A percentile compares a stretch with the other conserved stretches of the same genome.
Conservation (phyloP, 2,888 invertebrate genomes). For the Gasteruption jaculator region DNA sequence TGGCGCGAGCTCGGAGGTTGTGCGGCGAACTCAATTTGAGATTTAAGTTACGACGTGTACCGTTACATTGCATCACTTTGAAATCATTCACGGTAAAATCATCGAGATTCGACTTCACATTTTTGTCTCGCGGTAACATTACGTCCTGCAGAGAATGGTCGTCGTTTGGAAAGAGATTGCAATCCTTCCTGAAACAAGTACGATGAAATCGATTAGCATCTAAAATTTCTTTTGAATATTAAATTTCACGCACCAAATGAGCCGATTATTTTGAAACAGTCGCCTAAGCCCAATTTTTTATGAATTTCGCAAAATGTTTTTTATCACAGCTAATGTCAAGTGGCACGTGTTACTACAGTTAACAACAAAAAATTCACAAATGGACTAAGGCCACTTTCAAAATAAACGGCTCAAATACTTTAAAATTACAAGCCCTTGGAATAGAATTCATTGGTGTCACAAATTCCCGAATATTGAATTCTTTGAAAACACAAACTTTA, state of each 20-base stretch:
- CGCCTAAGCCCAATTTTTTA: too few relatives aligned
- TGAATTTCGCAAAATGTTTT: too few relatives aligned
- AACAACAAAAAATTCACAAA: too few relatives aligned
- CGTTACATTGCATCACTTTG: conserved; percentile 49
- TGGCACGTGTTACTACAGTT: too few relatives aligned
- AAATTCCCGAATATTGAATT: not conserved
- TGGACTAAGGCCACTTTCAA: too few relatives aligned
- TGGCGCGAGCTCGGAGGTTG: conserved; percentile 45
- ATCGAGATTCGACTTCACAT: conserved; percentile 31
- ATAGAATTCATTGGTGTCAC: too few relatives aligned
- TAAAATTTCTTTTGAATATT: not conserved
- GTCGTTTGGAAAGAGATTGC: conserved; percentile 40
- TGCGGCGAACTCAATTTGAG: conserved; percentile 42
- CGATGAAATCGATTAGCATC: conserved; percentile 5
- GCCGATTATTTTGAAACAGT: too few relatives aligned
- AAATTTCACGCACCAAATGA: too few relatives aligned
- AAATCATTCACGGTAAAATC: conserved; percentile 37
- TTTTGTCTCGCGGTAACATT: conserved; percentile 35
- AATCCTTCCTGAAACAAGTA: conserved; percentile 36
- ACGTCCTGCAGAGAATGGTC: conserved; percentile 37
- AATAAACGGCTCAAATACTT: too few relatives aligned
- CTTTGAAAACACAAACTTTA: conserved; percentile 3
- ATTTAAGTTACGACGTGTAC: conserved; percentile 43
- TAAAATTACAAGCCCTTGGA: too few relatives aligned
- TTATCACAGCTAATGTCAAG: too few relatives aligned